phyloP scores from a whole-genome alignment of 2,797 vertebrate genomes.

The Florisuga fusca region DNA sequence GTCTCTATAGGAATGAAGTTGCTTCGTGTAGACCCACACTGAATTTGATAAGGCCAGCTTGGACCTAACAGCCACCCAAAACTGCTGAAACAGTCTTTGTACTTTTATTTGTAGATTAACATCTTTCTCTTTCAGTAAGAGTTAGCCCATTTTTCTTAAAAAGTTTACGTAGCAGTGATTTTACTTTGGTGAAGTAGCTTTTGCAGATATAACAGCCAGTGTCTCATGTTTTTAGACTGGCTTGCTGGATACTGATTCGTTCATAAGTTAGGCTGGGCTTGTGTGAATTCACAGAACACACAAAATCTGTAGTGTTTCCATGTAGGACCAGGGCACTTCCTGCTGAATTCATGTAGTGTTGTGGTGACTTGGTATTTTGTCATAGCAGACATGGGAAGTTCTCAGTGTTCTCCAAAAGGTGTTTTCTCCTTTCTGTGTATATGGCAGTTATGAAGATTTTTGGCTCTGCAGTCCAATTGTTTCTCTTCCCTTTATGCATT shows the following conservation, averaged over 20 bases:
- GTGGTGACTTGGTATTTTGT: background rate
- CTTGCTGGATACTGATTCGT: background rate
- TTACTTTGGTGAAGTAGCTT: background rate
- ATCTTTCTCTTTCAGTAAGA: background rate
- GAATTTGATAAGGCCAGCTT: background rate
- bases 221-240: fast-evolving
- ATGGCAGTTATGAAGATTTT: background rate
- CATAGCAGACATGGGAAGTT: background rate
- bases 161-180: background rate
- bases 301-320: background rate
- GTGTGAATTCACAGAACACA: background rate
- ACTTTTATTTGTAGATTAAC: background rate
- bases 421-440: background rate
- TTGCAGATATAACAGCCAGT: background rate
- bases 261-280: background rate
- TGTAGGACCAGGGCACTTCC: background rate
- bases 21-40: background rate
- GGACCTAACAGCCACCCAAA: background rate
- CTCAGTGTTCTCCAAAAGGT: background rate
- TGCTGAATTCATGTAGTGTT: background rate
- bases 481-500: background rate
- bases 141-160: background rate
- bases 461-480: background rate
- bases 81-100: background rate
- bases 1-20: background rate